Evolutionary conservation across 2,888 invertebrate species (phyloP), one percentile per base, ranked within the genome.

Genomic region (Linhomoeus sp.): DNA sequence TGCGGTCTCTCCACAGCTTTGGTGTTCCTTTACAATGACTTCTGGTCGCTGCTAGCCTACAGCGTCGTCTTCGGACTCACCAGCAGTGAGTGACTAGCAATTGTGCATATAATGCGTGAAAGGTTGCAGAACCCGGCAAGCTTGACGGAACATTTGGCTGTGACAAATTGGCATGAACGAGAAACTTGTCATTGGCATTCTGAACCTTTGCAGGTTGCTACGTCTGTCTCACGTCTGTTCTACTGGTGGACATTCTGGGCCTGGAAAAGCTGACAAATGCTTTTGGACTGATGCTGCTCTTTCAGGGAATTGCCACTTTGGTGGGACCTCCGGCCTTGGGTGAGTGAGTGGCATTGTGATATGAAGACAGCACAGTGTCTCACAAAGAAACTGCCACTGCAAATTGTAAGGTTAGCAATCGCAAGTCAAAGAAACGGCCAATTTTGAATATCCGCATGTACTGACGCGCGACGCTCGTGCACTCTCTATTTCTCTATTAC

Each of bases 181-280:
- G n/a, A n/a, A n/a, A n/a, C n/a, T n/a, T n/a, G n/a, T n/a, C n/a
- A n/a, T n/a, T n/a, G n/a, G n/a, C n/a, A n/a, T n/a, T n/a, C n/a
- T n/a, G n/a, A n/a, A n/a, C n/a, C n/a, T n/a, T n/a, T n/a, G 47
- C 73, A 86, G 86, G 88, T 53, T 87, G 88, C 52, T 94, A 88
- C 71, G 88, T 97, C 62, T 90, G 92, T 15, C 73, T 97, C 50
- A 94, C 94, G 35, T 92, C 92, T 43, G 92, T 97, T 64, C 87
- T 97, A 64, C 74, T 97, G 52, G 94, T 94, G 57, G 92, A 97
- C 67, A 73, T 94, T 39, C 75, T 97, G 41, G 94, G 94, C 1
- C 72, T 97, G 64, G 90, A 92, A 65, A 83, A 82, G 66, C 71
- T 97, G 56, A 94, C 94, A 43, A 94, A 88, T 66, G 90, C 92